Evolutionary conservation across 53 echinoderm and acorn worm genomes (phyloP).

Genomic region (Luidia sarsii): DNA sequence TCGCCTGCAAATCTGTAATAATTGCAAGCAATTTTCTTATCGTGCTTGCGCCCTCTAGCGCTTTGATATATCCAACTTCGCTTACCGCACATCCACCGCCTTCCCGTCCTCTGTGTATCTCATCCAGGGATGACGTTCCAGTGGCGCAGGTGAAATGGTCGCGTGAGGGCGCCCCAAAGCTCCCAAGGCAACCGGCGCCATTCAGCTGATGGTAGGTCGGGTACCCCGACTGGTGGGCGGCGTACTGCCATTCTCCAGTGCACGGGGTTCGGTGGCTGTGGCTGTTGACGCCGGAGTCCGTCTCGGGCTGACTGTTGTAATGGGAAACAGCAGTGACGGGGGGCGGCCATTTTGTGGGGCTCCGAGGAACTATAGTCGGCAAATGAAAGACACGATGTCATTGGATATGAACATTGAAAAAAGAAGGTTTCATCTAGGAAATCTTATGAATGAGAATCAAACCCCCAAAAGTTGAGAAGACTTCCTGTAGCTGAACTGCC

Average conservation of each 20-base stretch:
- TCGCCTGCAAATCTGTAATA: too few species aligned
- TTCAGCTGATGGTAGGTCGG: constrained; percentile 46
- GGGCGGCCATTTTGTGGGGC: constrained; percentile 49
- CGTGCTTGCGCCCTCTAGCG: too few species aligned
- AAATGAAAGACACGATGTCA: too few species aligned
- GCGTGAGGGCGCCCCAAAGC: constrained; percentile 27
- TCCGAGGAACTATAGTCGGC: constrained; percentile 4
- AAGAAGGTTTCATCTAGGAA: too few species aligned
- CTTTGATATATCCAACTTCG: too few species aligned
- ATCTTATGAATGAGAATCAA: too few species aligned
- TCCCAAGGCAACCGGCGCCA: neutral
- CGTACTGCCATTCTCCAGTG: constrained; percentile 46
- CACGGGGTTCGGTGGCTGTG: constrained; percentile 16
- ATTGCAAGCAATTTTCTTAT: too few species aligned
- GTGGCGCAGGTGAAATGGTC: constrained; percentile 24
- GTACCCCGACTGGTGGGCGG: constrained; percentile 26
- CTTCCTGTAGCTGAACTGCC: too few species aligned
- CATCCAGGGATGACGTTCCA: constrained; percentile 23
- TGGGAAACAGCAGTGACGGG: constrained; percentile 1
- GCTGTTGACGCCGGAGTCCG: neutral
- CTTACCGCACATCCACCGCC: constrained; percentile 22
- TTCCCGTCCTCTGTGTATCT: constrained; percentile 28
- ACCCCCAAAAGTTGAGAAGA: too few species aligned
- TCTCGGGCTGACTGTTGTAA: constrained; percentile 15
- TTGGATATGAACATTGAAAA: too few species aligned